Percentiles rank a stretch among this genome's conserved stretches.
Conservation (phyloP, 2,797 vertebrate genomes). For the Stomatorhinus walkeri region DNA sequence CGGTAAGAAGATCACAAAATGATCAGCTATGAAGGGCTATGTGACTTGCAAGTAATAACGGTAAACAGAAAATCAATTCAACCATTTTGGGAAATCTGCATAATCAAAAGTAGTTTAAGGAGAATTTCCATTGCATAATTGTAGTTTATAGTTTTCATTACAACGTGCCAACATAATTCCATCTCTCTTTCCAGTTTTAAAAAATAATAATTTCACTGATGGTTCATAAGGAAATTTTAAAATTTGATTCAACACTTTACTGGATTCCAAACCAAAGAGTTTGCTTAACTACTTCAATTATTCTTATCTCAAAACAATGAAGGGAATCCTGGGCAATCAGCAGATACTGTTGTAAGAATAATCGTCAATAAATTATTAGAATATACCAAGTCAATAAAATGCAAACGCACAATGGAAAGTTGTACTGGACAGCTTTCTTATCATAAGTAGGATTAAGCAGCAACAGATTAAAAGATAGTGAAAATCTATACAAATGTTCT, state of each 20-base stretch:
- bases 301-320: not conserved
- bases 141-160: not conserved
- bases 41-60: not conserved
- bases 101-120: not conserved
- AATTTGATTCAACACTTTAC: not conserved
- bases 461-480: not conserved
- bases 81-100: not conserved
- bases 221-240: not conserved
- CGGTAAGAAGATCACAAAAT: not conserved
- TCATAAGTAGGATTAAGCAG: not conserved
- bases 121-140: not conserved
- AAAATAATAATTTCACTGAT: not conserved
- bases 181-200: not conserved
- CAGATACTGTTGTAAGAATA: not conserved
- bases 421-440: not conserved
- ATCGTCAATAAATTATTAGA: not conserved
- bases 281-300: not conserved
- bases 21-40: not conserved
- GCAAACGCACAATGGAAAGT: not conserved
- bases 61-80: not conserved
- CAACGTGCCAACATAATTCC: not conserved
- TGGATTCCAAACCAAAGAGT: not conserved
- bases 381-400: not conserved
- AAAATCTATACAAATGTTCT: not conserved
- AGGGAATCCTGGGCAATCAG: not conserved